phyloP scores from a whole-genome alignment of 1,140 invertebrate species.

The Euborellia annulipes region DNA sequence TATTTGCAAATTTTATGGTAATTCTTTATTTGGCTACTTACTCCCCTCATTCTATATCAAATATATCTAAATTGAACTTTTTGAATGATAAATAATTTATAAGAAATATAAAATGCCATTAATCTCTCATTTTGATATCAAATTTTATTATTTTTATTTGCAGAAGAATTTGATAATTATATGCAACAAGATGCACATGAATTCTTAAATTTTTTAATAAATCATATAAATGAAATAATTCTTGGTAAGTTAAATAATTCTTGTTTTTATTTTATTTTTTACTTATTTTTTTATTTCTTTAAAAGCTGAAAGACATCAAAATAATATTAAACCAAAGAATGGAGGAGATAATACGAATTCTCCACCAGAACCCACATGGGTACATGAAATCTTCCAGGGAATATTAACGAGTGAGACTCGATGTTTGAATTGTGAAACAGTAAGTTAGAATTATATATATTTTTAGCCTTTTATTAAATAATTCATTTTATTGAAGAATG shows the following conservation, averaged over 20 bases:
- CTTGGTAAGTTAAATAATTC: constrained; percentile 47
- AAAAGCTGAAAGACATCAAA: constrained; percentile 64
- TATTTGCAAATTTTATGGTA: no score
- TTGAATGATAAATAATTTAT: no score
- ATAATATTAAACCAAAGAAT: constrained; percentile 34
- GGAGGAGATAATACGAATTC: constrained; percentile 24
- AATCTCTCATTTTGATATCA: no score
- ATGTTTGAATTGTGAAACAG: constrained; percentile 98
- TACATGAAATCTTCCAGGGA: constrained; percentile 99
- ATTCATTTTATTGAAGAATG: no score
- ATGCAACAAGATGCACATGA: constrained; percentile 99
- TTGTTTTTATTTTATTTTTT: constrained; percentile 9
- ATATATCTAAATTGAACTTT: no score
- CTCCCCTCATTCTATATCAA: no score
- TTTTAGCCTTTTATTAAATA: not conserved
- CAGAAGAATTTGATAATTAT: constrained; percentile 98
- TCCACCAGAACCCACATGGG: constrained; percentile 88
- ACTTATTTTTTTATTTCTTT: constrained; percentile 16
- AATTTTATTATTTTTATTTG: constrained; percentile 26
- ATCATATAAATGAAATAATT: constrained; percentile 89
- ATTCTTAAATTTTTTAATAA: constrained; percentile 97
- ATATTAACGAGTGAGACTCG: constrained; percentile 97
- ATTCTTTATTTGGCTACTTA: no score
- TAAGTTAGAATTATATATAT: constrained; percentile 27
- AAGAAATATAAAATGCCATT: no score